Evolutionary conservation across 2,888 invertebrate species (phyloP).

Genomic region (Phalangium opilio): DNA sequence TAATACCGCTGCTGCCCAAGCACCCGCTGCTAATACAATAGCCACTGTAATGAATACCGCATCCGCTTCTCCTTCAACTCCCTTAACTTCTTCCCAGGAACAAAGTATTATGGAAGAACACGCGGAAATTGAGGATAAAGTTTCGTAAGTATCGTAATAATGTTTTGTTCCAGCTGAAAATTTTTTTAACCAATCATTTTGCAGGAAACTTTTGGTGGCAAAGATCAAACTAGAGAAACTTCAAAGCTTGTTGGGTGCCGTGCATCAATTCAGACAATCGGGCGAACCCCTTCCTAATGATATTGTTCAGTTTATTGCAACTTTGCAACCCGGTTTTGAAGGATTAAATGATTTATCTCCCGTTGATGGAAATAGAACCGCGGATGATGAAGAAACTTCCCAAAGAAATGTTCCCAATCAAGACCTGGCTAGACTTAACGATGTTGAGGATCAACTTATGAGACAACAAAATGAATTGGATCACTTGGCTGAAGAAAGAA

Average conservation of each 20-base stretch:
- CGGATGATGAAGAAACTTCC: no score
- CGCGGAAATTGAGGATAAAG: constrained; percentile 7
- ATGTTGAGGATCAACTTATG: not conserved
- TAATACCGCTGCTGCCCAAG: constrained; percentile 1
- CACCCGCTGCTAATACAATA: not conserved
- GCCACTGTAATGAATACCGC: no score
- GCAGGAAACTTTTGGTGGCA: not conserved
- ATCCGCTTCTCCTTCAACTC: not conserved
- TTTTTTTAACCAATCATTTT: not conserved
- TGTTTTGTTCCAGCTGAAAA: not conserved
- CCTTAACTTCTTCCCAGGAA: not conserved
- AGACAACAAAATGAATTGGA: constrained; percentile 1
- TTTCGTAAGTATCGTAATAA: not conserved
- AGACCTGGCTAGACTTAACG: not conserved
- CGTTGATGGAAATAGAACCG: no score
- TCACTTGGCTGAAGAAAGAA: not conserved
- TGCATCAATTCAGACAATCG: constrained; percentile 6
- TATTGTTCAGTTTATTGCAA: constrained; percentile 4
- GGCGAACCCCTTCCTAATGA: constrained; percentile 6
- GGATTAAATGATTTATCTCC: not conserved
- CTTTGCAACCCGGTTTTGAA: constrained; percentile 3
- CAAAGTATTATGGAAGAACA: not conserved
- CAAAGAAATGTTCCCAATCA: no score
- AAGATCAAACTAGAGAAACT: constrained; percentile 3
- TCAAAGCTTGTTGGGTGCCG: not conserved